Conservation (phyloP, 2,888 invertebrate genomes). For the Eucriotettix oculatus region DNA sequence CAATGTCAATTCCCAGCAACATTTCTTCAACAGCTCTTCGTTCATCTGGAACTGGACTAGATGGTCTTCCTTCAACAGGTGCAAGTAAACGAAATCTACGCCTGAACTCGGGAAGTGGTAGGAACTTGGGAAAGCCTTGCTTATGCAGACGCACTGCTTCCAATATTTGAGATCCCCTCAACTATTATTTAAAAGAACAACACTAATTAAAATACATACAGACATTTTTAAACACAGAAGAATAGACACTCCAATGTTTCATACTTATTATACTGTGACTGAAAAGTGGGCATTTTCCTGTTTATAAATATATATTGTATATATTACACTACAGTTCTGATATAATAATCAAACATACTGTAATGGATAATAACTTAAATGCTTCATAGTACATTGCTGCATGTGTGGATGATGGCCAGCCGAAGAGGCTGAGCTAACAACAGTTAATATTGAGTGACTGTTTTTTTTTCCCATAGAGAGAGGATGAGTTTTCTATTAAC, state of each 20-base stretch:
- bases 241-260: background rate
- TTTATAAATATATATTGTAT: too few relatives aligned
- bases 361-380: too few relatives aligned
- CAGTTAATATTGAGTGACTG: too few relatives aligned
- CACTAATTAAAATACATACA: background rate
- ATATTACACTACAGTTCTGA: too few relatives aligned
- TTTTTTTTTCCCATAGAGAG: too few relatives aligned
- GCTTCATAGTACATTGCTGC: too few relatives aligned
- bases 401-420: too few relatives aligned
- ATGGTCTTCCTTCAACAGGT: conserved; percentile 21
- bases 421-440: too few relatives aligned
- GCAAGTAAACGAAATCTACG: conserved; percentile 57
- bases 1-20: conserved; percentile 65
- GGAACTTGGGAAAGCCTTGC: conserved; percentile 83
- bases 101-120: conserved; percentile 77
- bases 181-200: conserved; percentile 30
- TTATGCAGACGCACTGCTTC: conserved; percentile 80
- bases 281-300: too few relatives aligned
- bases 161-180: conserved; percentile 78
- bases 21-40: conserved; percentile 67
- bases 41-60: conserved; percentile 25
- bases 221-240: background rate
- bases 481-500: too few relatives aligned
- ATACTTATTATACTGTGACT: background rate
- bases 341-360: too few relatives aligned